Evolutionary conservation across 2,113 vertebrate genomes (phyloP).

Genomic region (Lepus americanus): DNA sequence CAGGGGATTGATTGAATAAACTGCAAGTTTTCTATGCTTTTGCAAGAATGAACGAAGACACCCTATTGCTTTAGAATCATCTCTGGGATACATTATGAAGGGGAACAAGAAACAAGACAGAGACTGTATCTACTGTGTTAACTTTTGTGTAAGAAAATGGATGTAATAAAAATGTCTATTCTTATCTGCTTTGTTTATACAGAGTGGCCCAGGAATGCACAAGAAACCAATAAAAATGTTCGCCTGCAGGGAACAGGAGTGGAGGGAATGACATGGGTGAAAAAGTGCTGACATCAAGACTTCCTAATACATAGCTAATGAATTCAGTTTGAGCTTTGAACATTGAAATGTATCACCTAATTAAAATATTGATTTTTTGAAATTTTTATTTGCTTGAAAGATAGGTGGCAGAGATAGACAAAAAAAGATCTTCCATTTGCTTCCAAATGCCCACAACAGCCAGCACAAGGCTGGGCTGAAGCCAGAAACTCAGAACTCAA

Average conservation of each 20-base stretch:
- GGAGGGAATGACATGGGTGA: not conserved
- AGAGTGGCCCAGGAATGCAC: not conserved
- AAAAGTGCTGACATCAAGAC: not conserved
- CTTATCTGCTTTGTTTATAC: not conserved
- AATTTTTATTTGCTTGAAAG: too few species aligned
- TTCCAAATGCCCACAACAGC: too few species aligned
- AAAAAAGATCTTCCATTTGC: too few species aligned
- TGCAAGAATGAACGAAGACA: slow-evolving; percentile 21
- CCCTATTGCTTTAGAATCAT: not conserved
- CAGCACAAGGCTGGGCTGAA: too few species aligned
- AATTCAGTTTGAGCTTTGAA: slow-evolving; percentile 28
- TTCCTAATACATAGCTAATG: not conserved
- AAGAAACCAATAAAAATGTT: not conserved
- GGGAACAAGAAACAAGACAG: not conserved
- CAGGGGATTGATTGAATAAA: slow-evolving; percentile 2
- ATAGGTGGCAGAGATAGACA: too few species aligned
- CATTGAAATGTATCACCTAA: not conserved
- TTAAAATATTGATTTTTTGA: not conserved
- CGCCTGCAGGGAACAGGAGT: not conserved
- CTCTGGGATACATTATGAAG: slow-evolving; percentile 17
- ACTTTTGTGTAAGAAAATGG: slow-evolving; percentile 1
- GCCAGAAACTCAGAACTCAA: too few species aligned
- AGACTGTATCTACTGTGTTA: not conserved
- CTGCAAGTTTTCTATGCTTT: slow-evolving; percentile 2
- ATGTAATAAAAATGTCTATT: not conserved